Conservation (phyloP, 2,888 invertebrate genomes). For the Crocallis elinguaria region DNA sequence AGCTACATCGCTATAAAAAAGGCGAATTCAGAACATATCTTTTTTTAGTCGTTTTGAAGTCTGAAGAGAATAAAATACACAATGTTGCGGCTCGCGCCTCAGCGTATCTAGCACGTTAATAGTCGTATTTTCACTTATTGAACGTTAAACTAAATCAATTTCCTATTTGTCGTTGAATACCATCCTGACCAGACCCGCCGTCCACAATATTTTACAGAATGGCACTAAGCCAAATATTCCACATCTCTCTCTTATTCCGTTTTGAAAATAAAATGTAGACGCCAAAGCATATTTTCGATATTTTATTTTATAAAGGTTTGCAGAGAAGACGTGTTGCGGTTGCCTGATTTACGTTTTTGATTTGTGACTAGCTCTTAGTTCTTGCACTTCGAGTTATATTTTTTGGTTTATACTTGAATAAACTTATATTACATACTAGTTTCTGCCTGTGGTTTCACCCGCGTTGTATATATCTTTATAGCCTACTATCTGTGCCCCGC, state of each 20-base stretch:
- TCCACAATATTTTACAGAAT: constrained; percentile 31
- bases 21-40: no score
- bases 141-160: constrained; percentile 4
- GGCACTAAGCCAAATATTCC: constrained; percentile 35
- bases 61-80: no score
- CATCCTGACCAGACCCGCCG: constrained; percentile 21
- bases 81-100: no score
- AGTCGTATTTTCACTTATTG: neutral
- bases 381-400: neutral
- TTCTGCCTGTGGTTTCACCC: no score
- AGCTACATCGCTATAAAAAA: no score
- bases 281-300: constrained; percentile 13
- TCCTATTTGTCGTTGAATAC: constrained; percentile 14
- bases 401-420: no score
- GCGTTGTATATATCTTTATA: no score
- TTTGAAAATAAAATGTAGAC: constrained; percentile 17
- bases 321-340: neutral
- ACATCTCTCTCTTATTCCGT: neutral
- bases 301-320: constrained; percentile 1
- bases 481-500: no score
- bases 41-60: no score
- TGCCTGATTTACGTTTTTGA: neutral
- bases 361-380: neutral
- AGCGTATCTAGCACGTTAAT: no score
- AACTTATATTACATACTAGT: no score